Evolutionary conservation across 23 tunicate genomes (phyloP), one percentile per base, ranked within the genome.

Genomic region (Ascidia mentula): DNA sequence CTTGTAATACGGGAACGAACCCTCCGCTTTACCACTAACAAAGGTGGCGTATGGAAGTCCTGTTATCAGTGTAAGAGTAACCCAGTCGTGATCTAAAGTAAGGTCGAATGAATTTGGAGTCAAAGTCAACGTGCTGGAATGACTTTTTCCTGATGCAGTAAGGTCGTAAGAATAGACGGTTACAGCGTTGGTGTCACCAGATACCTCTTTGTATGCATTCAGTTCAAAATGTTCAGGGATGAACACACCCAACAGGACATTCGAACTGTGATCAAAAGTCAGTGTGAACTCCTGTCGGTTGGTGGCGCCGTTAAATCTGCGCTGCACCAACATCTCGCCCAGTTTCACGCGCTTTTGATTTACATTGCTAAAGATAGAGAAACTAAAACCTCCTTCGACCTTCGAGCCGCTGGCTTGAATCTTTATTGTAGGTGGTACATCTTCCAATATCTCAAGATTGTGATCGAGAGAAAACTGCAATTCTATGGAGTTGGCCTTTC

Each of bases 81-180:
- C 74, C 74, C 74, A 70, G 32, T 70, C 74, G 38, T 70, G 74
- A 30, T 70, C 38, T 20, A 22, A 32, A 20, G 38, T 34, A 70
- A 70, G 37, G 18, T 70, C 74, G 32, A 70, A 70, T 18, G 74
- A 70, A 18, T 70, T 30, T 70, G 74, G 74, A 32, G 74, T 32
- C 1, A 70, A 30, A 9, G 74, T 70, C 74, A 70, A 70, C 18
- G 74, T 70, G 36, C 38, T 30, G 2, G 74, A 20, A 28, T 70
- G 31, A 22, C 38, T 70, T 70, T 18, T 70, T 3, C 38, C 74
- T 3, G 37, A 5, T 20, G 38, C 37, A 1, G 37, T 33, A 3
- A 70, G 74, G 13, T 70, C 38, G 74, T 70, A 70, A 2, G 74
- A 70, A 30, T 7, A 70, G 13, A 70, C 74, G 18, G 74, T 70